Evolutionary conservation across 2,113 vertebrate genomes (phyloP).

Genomic region (Chaetops frenatus): DNA sequence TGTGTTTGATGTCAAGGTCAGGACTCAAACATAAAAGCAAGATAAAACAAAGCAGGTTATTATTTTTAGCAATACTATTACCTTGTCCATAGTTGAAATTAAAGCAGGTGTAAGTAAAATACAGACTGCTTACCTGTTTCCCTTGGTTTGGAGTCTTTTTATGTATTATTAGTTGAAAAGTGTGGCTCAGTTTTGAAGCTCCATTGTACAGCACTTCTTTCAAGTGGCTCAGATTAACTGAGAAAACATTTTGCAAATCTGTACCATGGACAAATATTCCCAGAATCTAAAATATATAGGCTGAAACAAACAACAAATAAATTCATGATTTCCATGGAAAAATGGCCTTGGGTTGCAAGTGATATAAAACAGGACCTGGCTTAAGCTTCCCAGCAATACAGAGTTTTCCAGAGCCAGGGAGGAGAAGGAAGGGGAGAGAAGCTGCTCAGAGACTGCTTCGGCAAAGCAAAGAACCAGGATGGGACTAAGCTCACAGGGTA

Average conservation of each 20-base stretch:
- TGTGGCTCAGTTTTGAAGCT: not conserved
- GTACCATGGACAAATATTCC: not conserved
- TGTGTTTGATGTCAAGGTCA: not conserved
- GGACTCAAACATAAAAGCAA: not conserved
- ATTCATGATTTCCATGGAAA: not conserved
- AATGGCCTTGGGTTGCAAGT: not conserved
- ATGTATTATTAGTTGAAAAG: not conserved
- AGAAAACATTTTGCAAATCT: not conserved
- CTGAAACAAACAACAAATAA: not conserved
- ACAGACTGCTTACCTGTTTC: not conserved
- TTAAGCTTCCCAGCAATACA: not conserved
- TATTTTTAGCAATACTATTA: not conserved
- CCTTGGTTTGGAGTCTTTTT: not conserved
- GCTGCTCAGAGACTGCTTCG: not conserved
- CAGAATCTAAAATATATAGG: not conserved
- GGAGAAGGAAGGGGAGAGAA: not conserved
- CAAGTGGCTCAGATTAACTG: not conserved
- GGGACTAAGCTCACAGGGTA: rapidly evolving
- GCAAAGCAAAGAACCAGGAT: not conserved
- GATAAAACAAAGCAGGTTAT: not conserved
- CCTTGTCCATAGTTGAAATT: not conserved
- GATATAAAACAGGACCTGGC: not conserved
- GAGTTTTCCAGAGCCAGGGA: not conserved
- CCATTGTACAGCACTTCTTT: not conserved
- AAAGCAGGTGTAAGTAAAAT: not conserved